Conservation (phyloP, 2,113 vertebrate species). For the Thunnus maccoyii region DNA sequence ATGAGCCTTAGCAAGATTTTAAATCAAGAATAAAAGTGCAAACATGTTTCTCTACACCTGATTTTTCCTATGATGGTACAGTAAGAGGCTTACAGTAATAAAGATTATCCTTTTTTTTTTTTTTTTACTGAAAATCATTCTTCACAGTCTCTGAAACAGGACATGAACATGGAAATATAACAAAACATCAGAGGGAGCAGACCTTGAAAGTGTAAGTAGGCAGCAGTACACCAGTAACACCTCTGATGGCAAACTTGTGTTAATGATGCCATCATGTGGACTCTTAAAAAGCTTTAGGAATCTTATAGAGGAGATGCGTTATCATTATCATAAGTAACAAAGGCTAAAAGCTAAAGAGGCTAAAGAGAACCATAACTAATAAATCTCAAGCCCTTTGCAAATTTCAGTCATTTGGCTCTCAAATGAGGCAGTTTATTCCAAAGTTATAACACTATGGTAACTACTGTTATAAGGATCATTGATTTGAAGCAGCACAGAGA, state of each 20-base stretch:
- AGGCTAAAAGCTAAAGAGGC: too few relatives aligned
- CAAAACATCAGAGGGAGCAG: not conserved
- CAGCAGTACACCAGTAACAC: constrained; percentile 26
- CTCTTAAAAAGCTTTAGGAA: constrained; percentile 39
- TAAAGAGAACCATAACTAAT: not conserved
- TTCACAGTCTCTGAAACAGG: not conserved
- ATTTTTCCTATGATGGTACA: too few relatives aligned
- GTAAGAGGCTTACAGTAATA: not conserved
- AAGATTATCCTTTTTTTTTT: not conserved
- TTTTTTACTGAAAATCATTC: not conserved
- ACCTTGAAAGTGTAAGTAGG: not conserved
- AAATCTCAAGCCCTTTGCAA: not conserved
- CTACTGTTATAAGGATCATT: not conserved
- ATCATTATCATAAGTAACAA: not conserved
- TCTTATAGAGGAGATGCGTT: not conserved
- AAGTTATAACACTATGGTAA: not conserved
- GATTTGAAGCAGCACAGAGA: not conserved
- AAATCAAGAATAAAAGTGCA: not conserved
- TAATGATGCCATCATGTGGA: constrained; percentile 79
- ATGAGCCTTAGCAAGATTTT: not conserved
- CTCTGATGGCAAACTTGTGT: constrained; percentile 55
- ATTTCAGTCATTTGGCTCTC: not conserved
- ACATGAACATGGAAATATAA: not conserved
- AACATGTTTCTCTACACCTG: not conserved
- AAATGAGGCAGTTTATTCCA: not conserved